Conservation (phyloP, 2,113 vertebrate genomes). For the Amazona vittata region DNA sequence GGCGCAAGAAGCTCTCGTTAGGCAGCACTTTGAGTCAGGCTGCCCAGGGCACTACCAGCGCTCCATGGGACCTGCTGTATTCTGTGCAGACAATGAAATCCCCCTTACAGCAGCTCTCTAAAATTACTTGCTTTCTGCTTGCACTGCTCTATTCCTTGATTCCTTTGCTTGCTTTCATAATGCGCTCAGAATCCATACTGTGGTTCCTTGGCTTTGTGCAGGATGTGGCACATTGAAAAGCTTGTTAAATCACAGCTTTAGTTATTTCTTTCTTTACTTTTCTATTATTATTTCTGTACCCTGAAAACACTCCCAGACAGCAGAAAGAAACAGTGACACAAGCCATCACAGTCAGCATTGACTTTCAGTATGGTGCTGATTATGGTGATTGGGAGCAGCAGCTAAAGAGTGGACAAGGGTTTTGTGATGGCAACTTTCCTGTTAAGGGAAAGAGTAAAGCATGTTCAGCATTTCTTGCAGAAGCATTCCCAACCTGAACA, state of each 20-base stretch:
- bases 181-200: neutral
- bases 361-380: neutral
- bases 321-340: neutral
- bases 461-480: neutral
- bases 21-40: neutral
- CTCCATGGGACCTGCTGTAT: neutral
- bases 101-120: neutral
- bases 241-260: neutral
- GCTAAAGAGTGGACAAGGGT: neutral
- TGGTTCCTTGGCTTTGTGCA: neutral
- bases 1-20: neutral
- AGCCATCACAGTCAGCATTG: neutral
- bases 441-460: neutral
- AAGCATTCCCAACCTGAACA: neutral
- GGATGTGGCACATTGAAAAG: neutral
- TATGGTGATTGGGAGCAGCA: neutral
- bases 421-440: neutral
- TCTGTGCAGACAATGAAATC: neutral
- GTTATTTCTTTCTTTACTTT: neutral
- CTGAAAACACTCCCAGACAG: neutral
- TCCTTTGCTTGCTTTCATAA: neutral
- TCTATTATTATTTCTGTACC: neutral
- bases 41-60: rapidly evolving
- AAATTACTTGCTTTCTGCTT: neutral
- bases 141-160: neutral